Base-by-base conservation (phyloP, 2,888 invertebrate species). In the Scelioninae gen. 1 region DNA sequence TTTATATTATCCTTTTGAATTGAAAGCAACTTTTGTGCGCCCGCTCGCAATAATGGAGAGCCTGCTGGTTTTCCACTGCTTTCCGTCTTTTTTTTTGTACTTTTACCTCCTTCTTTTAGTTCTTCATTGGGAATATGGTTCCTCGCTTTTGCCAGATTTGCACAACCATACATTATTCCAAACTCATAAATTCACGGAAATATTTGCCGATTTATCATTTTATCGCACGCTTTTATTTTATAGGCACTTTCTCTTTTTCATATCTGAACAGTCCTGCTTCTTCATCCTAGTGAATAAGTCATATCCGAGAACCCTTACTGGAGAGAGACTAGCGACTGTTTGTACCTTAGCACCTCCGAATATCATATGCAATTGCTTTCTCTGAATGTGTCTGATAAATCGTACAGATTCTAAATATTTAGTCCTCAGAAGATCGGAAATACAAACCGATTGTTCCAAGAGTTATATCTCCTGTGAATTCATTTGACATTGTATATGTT, bases 141-240 rank as follows among this genome's bases (percentile, higher is more conserved):
- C 32, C 16, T 43, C 5, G 29, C 8, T 45, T 38, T 43, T n/a
- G 5, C 43, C 43, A 43, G n/a, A 10, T n/a, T 43, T 10, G n/a
- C n/a, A n/a, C 45, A 38, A 38, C 65, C 43, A 47, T 75, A 58
- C 51, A 71, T 76, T 76, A 71, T 77, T 65, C 71, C 13, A 49
- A 68, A 81, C 16, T 72, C 71, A 66, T 75, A 82, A 80, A 75
- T 80, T 56, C 49, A 10, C 66, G 40, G 16, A 53, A 86, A 87
- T 87, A 87, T 87, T 84, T 86, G 80, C 78, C 84, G 88, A 88
- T 89, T 89, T 88, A 89, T 89, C 88, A 88, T 89, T 88, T 87
- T 86, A 87, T 85, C 85, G 83, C 85, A 80, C 77, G 85, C 86
- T 84, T 85, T 88, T 86, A 82, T 88, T 88, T 88, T 86, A 87